These are phyloP conservation scores for Ethmia dodecea DNA, from an alignment of 2,888 invertebrate genomes.

Conservation along the genomic window DNA sequence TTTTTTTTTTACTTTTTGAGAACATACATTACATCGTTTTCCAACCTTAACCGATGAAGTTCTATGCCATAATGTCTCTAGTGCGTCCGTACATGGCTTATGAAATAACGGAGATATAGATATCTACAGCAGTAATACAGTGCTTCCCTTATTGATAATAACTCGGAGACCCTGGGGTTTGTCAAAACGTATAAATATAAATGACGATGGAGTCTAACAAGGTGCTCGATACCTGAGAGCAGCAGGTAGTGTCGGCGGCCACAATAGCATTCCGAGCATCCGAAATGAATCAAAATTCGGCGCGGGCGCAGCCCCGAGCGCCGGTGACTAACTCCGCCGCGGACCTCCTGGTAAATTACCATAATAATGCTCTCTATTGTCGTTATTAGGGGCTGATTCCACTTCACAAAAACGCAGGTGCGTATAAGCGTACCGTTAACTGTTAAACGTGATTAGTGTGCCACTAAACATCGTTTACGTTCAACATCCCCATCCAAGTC, in stretches of 20 bases:
- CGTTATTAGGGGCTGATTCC: constrained; percentile 66
- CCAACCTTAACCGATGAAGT: too few species aligned
- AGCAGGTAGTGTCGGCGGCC: constrained; percentile 48
- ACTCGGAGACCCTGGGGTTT: constrained; percentile 52
- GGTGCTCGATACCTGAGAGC: constrained; percentile 28
- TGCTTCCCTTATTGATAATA: constrained; percentile 62
- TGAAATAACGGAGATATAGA: too few species aligned
- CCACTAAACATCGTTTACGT: constrained; percentile 7
- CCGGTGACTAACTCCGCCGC: constrained; percentile 44
- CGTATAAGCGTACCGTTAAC: constrained; percentile 45
- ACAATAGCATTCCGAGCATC: constrained; percentile 73
- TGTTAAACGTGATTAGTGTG: constrained; percentile 40
- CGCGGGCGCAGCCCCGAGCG: constrained; percentile 37
- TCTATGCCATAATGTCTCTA: too few species aligned
- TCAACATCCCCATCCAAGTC: constrained; percentile 1
- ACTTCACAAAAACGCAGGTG: constrained; percentile 56
- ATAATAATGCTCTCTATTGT: constrained; percentile 61
- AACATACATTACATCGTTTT: too few species aligned
- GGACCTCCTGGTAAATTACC: constrained; percentile 64
- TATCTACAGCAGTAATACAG: too few species aligned
- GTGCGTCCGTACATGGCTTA: too few species aligned
- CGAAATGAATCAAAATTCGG: constrained; percentile 72
- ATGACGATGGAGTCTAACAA: constrained; percentile 21
- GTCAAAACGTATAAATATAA: constrained; percentile 67
- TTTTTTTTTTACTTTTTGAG: too few species aligned